Conservation (phyloP, 2,888 invertebrate species). For the Strigamia maritima region DNA sequence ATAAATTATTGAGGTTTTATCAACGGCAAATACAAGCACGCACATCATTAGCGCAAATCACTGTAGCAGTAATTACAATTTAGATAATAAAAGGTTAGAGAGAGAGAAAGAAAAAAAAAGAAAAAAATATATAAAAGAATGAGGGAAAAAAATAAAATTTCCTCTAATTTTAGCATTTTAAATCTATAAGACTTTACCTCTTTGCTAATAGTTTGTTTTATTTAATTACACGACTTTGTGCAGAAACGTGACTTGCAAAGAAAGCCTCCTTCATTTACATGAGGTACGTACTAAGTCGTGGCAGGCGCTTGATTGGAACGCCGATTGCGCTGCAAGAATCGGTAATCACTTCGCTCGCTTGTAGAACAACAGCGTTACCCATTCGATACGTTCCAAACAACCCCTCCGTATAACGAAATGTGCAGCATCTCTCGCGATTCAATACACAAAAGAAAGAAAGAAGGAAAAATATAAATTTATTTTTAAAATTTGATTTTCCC, state of each 20-base stretch:
- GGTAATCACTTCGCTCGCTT: slow-evolving; percentile 20
- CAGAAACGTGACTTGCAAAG: slow-evolving; percentile 18
- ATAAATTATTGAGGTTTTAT: background rate
- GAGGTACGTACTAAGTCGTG: slow-evolving; percentile 24
- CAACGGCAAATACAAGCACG: slow-evolving; percentile 2
- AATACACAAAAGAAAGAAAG: background rate
- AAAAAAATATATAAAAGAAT: background rate
- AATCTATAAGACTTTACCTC: slow-evolving; percentile 10
- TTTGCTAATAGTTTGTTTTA: slow-evolving; percentile 19
- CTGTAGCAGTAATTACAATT: slow-evolving; percentile 1
- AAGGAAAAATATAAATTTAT: background rate
- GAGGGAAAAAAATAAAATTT: background rate
- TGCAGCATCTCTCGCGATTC: background rate
- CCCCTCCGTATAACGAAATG: background rate
- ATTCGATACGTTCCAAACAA: background rate
- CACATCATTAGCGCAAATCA: slow-evolving; percentile 20
- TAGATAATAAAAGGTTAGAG: background rate
- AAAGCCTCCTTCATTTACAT: slow-evolving; percentile 11
- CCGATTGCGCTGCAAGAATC: slow-evolving; percentile 26
- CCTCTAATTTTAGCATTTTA: background rate
- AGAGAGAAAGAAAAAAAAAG: background rate
- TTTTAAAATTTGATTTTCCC: slow-evolving; percentile 9
- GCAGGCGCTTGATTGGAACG: slow-evolving; percentile 23
- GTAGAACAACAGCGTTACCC: slow-evolving; percentile 5
- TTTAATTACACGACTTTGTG: slow-evolving; percentile 4